Base-by-base conservation (phyloP, 2,113 vertebrate species). In the Columba janthina region DNA sequence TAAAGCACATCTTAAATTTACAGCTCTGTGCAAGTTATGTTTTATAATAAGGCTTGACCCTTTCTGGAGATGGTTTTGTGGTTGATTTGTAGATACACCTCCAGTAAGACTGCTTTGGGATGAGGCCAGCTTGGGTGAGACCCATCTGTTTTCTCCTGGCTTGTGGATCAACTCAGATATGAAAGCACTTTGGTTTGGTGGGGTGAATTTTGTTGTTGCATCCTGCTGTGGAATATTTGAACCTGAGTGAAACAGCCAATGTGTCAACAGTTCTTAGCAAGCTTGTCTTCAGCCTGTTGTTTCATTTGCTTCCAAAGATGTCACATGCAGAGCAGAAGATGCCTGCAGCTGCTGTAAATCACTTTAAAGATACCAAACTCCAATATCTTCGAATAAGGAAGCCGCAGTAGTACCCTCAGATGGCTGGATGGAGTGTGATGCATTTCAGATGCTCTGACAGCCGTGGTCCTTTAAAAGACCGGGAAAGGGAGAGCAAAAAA, bases 11-110 rank as follows among this genome's bases (percentile, higher is more conserved):
- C 94, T 94, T 76, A 88, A 93, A 95, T 96, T 89, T 96, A 93
- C 71, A 90, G 77, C n/a, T 69, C 25, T 42, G 22, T 50, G 54
- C 44, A 89, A 91, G 46, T 56, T 31, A 70, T 88, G 31, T 46
- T 91, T 95, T 73, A 66, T 76, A 85, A 20, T 78, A 75, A 46
- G 62, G 87, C 83, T 88, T 90, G 91, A 93, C 74, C 84, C 87
- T 88, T 95, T 96, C 82, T 93, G 48, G 81, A 93, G 77, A 74
- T 88, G 62, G 40, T 22, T 88, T 71, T 93, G 36, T 70, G 71
- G 54, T 2, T 93, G 89, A 93, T 94, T 91, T 95, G 88, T 85
- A 73, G 85, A 60, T 42, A 88, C 32, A 81, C 78, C n/a, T 38
- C 42, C 26, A 17, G 36, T 31, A 94, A 80, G 31, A 29, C 58